Evolutionary conservation across 2,113 vertebrate genomes (phyloP).

Genomic region (Rhadina sibilatrix): DNA sequence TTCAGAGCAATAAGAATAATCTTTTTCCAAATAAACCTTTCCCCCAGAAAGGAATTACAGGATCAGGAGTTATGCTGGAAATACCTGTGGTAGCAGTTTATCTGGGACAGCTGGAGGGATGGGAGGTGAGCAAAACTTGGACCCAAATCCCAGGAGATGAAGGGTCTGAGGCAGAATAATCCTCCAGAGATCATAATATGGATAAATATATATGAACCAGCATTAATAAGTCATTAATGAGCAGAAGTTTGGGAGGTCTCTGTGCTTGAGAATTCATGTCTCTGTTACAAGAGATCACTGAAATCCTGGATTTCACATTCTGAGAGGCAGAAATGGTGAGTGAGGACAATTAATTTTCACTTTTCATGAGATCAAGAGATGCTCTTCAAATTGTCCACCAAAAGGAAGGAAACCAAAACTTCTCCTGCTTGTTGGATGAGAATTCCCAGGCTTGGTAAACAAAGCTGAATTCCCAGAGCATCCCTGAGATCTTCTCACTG

Average conservation of each 20-base stretch:
- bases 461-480: conserved; percentile 25
- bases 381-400: background rate
- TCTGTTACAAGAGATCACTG: background rate
- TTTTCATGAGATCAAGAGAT: background rate
- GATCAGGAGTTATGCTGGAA: background rate
- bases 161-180: background rate
- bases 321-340: background rate
- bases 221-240: background rate
- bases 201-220: background rate
- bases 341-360: background rate
- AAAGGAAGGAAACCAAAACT: background rate
- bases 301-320: background rate
- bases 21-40: background rate
- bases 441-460: background rate
- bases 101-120: background rate
- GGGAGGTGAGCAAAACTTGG: background rate
- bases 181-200: background rate
- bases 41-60: background rate
- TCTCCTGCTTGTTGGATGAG: background rate
- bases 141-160: background rate
- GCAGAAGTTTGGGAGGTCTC: background rate
- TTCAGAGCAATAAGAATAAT: background rate
- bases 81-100: background rate
- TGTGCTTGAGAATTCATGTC: background rate
- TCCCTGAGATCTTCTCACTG: background rate